Percentiles rank a stretch among this genome's conserved stretches.
Evolutionary conservation across 2,113 vertebrate species (phyloP).

Genomic region (Mesocricetus auratus): DNA sequence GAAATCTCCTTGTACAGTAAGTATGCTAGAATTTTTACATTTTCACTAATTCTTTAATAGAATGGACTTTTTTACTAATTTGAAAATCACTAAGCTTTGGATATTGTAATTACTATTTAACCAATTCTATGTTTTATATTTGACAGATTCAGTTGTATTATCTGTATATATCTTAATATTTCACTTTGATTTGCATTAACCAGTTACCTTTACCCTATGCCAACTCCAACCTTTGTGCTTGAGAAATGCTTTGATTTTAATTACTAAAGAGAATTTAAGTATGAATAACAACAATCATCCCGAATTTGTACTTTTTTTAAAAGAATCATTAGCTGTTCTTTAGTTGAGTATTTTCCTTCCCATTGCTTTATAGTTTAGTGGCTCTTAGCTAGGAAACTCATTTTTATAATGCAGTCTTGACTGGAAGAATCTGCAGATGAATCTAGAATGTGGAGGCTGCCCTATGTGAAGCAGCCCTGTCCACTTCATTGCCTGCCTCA

Average conservation of each 20-base stretch:
- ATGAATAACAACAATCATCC: constrained; percentile 15
- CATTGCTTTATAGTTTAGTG: neutral
- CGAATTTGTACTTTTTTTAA: neutral
- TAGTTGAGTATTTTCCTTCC: neutral
- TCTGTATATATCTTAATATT: constrained; percentile 39
- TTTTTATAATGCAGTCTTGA: constrained; percentile 21
- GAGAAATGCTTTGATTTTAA: constrained; percentile 53
- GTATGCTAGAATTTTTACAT: constrained; percentile 75
- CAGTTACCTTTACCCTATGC: neutral
- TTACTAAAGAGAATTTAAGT: constrained; percentile 47
- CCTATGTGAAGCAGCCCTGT: neutral
- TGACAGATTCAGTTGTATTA: neutral
- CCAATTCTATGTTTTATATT: neutral
- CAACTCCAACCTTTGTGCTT: constrained; percentile 12
- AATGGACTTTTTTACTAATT: constrained; percentile 17
- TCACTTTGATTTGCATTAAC: constrained; percentile 38
- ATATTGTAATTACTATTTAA: neutral
- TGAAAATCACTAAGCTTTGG: neutral
- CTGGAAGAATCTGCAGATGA: neutral
- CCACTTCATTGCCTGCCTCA: neutral
- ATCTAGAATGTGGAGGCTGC: neutral
- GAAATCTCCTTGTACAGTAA: constrained; percentile 95
- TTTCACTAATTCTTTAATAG: constrained; percentile 34
- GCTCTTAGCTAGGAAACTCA: constrained; percentile 20
- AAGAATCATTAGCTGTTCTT: neutral